Percentiles rank a stretch among this genome's conserved stretches.
Conservation (phyloP, 2,797 vertebrate species). For the Thripadectes ignobilis region DNA sequence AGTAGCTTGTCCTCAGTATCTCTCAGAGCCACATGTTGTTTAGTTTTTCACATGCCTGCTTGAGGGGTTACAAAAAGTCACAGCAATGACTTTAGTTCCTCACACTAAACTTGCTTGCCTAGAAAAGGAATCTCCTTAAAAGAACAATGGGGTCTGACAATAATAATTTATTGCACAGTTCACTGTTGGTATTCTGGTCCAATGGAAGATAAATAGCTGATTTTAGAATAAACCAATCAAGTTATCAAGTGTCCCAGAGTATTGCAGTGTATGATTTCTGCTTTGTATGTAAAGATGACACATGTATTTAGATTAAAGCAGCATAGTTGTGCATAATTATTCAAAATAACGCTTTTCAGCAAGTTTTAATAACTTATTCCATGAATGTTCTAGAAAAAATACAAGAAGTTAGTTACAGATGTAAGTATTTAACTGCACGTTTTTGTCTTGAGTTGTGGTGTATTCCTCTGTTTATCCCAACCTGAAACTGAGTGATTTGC, state of each 20-base stretch:
- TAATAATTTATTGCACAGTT: neutral
- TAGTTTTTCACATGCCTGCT: conserved; percentile 74
- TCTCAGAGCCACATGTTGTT: conserved; percentile 78
- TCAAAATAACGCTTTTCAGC: neutral
- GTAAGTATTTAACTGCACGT: neutral
- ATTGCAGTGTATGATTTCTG: neutral
- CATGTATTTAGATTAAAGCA: neutral
- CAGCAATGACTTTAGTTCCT: conserved; percentile 54
- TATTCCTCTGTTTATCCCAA: neutral
- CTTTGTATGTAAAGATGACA: neutral
- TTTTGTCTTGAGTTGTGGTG: neutral
- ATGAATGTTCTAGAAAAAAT: neutral
- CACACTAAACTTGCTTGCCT: conserved; percentile 26
- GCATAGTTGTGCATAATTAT: neutral
- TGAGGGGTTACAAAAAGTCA: conserved; percentile 67
- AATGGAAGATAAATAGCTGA: neutral
- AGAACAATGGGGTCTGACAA: neutral
- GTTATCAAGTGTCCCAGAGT: neutral
- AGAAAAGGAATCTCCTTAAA: conserved; percentile 1
- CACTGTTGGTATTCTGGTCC: conserved; percentile 6
- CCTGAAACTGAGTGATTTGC: neutral
- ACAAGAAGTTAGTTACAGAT: neutral
- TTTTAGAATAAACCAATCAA: conserved; percentile 3
- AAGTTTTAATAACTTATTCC: neutral
- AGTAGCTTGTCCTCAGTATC: conserved; percentile 81